Percentiles rank a stretch among this genome's conserved stretches.
phyloP scores from a whole-genome alignment of 92 coral and sea anemone genomes.

The Parazoanthus darwini region DNA sequence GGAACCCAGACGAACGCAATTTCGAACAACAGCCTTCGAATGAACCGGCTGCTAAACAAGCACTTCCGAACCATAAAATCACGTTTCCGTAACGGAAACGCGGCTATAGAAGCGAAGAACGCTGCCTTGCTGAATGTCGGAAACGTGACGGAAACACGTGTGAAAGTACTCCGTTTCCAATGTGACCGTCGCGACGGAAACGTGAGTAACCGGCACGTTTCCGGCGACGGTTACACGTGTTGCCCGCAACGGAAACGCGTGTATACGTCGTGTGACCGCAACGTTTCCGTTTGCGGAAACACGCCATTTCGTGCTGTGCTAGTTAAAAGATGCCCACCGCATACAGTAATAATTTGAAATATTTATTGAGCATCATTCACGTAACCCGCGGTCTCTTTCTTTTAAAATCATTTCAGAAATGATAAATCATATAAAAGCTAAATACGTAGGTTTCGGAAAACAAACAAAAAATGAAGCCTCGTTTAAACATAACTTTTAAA shows the following conservation, averaged over 20 bases:
- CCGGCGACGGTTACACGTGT: not conserved
- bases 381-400: no score
- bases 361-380: no score
- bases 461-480: no score
- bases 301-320: no score
- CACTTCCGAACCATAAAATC: constrained; percentile 3
- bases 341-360: no score
- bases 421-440: no score
- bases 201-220: not conserved
- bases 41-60: not conserved
- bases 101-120: not conserved
- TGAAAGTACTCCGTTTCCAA: constrained; percentile 1
- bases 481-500: no score
- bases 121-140: not conserved
- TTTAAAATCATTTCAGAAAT: no score
- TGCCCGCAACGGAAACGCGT: not conserved
- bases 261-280: not conserved
- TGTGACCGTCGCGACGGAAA: no score
- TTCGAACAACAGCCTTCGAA: not conserved
- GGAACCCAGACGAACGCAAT: not conserved
- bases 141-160: not conserved
- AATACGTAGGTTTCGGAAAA: no score
- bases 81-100: constrained; percentile 11
- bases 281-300: not conserved
- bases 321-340: no score